Evolutionary conservation across 2,797 vertebrate species (phyloP).

Genomic region (Odontamblyopus lacepedii): DNA sequence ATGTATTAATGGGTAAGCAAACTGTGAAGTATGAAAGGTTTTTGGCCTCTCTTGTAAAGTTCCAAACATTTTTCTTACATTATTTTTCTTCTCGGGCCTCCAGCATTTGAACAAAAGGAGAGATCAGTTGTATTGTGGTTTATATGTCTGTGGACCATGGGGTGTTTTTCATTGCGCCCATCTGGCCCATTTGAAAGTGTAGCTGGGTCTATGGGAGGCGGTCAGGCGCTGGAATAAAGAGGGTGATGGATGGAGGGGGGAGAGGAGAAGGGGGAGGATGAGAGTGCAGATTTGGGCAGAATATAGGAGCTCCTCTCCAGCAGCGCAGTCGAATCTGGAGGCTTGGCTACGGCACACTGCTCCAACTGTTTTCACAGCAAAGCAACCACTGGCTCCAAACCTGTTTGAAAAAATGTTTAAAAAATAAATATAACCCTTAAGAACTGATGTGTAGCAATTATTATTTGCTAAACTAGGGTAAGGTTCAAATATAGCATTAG

Average conservation of each 20-base stretch:
- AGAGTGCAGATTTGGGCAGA: conserved; percentile 66
- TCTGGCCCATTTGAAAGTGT: conserved; percentile 58
- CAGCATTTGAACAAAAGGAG: conserved; percentile 1
- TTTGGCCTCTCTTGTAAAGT: too few species aligned
- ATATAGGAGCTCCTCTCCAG: conserved; percentile 50
- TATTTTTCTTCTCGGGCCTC: background rate
- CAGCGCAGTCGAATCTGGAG: conserved; percentile 57
- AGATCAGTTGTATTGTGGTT: conserved; percentile 31
- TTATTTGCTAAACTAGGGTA: too few species aligned
- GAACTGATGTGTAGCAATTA: too few species aligned
- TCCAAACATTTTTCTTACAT: background rate
- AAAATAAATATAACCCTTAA: too few species aligned
- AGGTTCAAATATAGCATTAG: too few species aligned
- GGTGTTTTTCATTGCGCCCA: conserved; percentile 53
- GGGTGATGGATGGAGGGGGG: conserved; percentile 50
- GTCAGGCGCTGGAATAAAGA: conserved; percentile 40
- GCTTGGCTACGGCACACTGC: conserved; percentile 72
- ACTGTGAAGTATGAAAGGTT: too few species aligned
- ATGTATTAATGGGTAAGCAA: too few species aligned
- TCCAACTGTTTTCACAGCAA: conserved; percentile 69
- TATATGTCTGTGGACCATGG: conserved; percentile 30
- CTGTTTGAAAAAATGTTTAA: background rate
- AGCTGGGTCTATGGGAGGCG: conserved; percentile 54
- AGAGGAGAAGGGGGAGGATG: conserved; percentile 51
- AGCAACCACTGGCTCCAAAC: conserved; percentile 42